Base-by-base conservation (phyloP, 2,113 vertebrate species). In the Nerophis ophidion region DNA sequence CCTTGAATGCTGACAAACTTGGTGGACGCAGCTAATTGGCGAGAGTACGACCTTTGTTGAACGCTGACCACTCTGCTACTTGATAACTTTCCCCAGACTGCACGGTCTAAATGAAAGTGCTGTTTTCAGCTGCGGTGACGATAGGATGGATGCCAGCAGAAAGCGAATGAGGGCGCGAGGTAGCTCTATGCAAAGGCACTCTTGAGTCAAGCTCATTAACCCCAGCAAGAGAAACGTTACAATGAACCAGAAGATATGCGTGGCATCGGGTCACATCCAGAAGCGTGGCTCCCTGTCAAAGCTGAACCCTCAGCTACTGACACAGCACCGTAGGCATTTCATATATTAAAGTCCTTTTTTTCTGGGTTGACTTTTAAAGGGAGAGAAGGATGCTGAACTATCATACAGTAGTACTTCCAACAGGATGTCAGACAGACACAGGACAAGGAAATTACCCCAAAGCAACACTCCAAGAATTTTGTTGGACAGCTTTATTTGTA, bases 1-100 rank as follows among this genome's bases (percentile, higher is more conserved):
- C 92, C 91, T 88, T 75, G 79, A 86, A 93, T 90, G 85, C 89
- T 86, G 83, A 88, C 89, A 90, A 91, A 91, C 90, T 91, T 89
- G 91, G 89, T 85, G 87, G 87, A 88, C 87, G 85, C 89, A 91
- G 89, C 89, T 92, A 88, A 90, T 90, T 91, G 91, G 71, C 55
- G 75, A 71, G 61, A 19, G 42, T 67, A 69, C 87, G 91, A 94
- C 93, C 93, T 95, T 93, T 42, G 90, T 89, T 88, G 91, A 92
- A 89, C 53, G 57, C 72, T 91, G 91, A 94, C 91, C 92, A 92
- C 86, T 86, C 59, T 79, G 69, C 86, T 74, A 87, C 82, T 81
- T 82, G 81, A 89, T 88, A 90, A 90, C 85, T 90, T 91, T 90
- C 72, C 82, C 87, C 78, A 72, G 71, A 65, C 75, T 84, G 74